Evolutionary conservation across 64 coral and sea anemone species (phyloP).

Genomic region (Acropora tenuis): DNA sequence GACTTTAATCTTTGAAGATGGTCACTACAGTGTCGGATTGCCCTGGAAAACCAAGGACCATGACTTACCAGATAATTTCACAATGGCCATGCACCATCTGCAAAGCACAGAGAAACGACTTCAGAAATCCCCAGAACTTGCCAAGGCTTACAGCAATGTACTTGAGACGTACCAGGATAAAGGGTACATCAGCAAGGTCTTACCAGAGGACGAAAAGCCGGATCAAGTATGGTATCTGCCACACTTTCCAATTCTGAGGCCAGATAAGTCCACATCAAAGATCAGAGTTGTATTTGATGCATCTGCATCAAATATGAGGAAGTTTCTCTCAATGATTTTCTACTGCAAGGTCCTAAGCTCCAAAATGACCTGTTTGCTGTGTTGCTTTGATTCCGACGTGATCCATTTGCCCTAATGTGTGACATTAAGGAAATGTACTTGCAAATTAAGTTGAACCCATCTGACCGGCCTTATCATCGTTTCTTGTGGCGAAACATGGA

Average conservation of each 20-base stretch:
- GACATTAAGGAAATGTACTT: conserved; percentile 57
- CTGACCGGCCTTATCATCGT: conserved; percentile 29
- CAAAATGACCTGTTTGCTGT: conserved; percentile 46
- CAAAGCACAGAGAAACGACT: conserved; percentile 55
- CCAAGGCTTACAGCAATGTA: conserved; percentile 42
- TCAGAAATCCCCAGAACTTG: conserved; percentile 28
- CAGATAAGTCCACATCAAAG: conserved; percentile 72
- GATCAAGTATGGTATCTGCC: conserved; percentile 62
- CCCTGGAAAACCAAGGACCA: conserved; percentile 45
- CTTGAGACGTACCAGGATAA: conserved; percentile 54
- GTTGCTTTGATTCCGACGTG: conserved; percentile 37
- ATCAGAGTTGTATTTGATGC: conserved; percentile 69
- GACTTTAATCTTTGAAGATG: not conserved
- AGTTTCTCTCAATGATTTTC: conserved; percentile 59
- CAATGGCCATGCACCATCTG: conserved; percentile 51
- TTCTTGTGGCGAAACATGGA: conserved; percentile 10
- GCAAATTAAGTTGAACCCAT: conserved; percentile 25
- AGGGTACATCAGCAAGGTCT: conserved; percentile 61
- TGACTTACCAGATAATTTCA: conserved; percentile 57
- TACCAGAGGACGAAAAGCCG: conserved; percentile 34
- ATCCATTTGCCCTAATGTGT: conserved; percentile 48
- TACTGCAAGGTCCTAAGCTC: conserved; percentile 50
- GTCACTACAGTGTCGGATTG: conserved; percentile 43
- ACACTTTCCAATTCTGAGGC: conserved; percentile 80
- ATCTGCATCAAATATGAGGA: not conserved